Evolutionary conservation across 2,797 vertebrate species (phyloP), one percentile per base, ranked within the genome.

Genomic region (Rhynchotus rufescens): DNA sequence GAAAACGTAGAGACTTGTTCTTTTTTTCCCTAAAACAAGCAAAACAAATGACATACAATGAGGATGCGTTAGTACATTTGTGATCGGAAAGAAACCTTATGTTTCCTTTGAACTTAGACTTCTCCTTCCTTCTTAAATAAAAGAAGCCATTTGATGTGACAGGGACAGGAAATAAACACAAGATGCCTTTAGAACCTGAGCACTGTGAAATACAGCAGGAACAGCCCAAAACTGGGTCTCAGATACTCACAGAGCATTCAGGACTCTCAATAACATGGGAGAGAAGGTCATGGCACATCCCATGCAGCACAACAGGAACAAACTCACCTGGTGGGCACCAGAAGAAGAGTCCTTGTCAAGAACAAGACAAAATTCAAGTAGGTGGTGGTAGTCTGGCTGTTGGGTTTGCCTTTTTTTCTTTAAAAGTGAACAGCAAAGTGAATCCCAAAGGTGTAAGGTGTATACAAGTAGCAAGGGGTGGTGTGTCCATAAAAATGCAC

Each of bases 31-130:
- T 49, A 49, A n/a, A 73, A 75, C 21, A 59, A 34, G 30, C 68
- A 81, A 75, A 81, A 84, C 8, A 90, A 80, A 84, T 67, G 16
- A n/a, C 65, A 45, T 45, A 28, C 25, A 62, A 80, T 30, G 19
- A 80, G 52, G 36, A 86, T 42, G 23, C 4, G 22, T 17, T 25
- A 59, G 60, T 73, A 45, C 38, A 10, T 25, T 44, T 54, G 49
- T 36, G 16, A 49, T 78, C 52, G 67, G 34, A 85, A 90, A 60
- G 12, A 77, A 88, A 54, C 13, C 0, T 4, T 44, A 54, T 20
- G 6, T 20, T 67, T 78, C 36, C 62, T 80, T 78, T 45, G 71
- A 52, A 62, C 7, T 4, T 19, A 12, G 19, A 64, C 10, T 65
- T 56, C 22, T 74, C 38, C 38, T 40, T 40, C 15, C 40, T 40